These are phyloP conservation scores for Takifugu ocellatus DNA, from an alignment of 2,797 vertebrate genomes.

Conservation along the genomic window DNA sequence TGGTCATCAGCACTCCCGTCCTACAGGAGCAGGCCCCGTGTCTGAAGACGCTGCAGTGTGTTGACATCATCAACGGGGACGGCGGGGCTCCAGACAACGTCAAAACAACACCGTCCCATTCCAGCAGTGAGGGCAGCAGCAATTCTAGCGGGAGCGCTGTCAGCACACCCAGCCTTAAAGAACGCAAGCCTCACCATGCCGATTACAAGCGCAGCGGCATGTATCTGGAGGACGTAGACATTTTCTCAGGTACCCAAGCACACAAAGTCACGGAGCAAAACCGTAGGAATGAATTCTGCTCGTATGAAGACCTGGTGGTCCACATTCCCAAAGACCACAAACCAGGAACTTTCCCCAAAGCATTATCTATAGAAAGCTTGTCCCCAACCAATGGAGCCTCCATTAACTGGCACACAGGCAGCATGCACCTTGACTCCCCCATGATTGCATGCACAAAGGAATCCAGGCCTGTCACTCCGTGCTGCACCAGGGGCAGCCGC, in stretches of 20 bases:
- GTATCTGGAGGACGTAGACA: slow-evolving; percentile 92
- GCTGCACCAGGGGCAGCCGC: slow-evolving; percentile 87
- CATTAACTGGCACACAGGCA: slow-evolving; percentile 83
- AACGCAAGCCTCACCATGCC: slow-evolving; percentile 77
- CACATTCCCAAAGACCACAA: slow-evolving; percentile 98
- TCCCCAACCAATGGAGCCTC: slow-evolving; percentile 79
- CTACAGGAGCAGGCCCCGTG: slow-evolving; percentile 81
- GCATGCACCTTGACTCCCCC: slow-evolving; percentile 76
- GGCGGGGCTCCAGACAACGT: slow-evolving; percentile 50
- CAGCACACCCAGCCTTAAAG: slow-evolving; percentile 83
- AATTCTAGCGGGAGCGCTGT: slow-evolving; percentile 81
- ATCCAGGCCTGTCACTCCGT: slow-evolving; percentile 74
- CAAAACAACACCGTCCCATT: slow-evolving; percentile 55
- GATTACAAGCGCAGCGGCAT: slow-evolving; percentile 91
- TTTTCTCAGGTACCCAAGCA: slow-evolving; percentile 78
- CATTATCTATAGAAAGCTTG: slow-evolving; percentile 95
- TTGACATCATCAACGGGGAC: slow-evolving; percentile 83
- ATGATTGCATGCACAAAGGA: slow-evolving; percentile 74
- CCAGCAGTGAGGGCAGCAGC: slow-evolving; percentile 81
- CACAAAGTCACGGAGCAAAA: slow-evolving; percentile 78
- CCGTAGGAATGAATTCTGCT: slow-evolving; percentile 86
- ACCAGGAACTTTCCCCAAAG: slow-evolving; percentile 97
- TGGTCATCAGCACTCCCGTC: slow-evolving; percentile 85
- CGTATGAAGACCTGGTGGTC: slow-evolving; percentile 92
- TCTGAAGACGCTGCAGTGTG: slow-evolving; percentile 78